phyloP scores from a whole-genome alignment of 2,113 vertebrate genomes.

The Myrmecophaga tridactyla region DNA sequence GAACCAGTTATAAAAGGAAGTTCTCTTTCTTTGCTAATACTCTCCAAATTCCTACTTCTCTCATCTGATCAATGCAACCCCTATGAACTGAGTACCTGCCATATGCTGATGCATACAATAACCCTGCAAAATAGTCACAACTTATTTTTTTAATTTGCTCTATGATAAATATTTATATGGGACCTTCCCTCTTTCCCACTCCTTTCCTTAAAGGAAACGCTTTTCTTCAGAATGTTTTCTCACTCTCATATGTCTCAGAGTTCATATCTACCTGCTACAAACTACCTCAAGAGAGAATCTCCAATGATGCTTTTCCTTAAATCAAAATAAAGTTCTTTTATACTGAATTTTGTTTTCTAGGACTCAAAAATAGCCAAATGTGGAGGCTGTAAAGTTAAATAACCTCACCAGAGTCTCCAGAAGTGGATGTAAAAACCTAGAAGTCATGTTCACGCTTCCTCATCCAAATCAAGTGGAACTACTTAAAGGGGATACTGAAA shows the following conservation, averaged over 20 bases:
- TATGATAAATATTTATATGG: background rate
- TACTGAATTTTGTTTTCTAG: background rate
- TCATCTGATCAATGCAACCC: background rate
- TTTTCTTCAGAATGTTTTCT: background rate
- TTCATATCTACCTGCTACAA: background rate
- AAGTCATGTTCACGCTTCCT: background rate
- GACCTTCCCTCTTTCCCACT: background rate
- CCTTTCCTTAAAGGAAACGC: background rate
- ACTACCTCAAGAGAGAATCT: background rate
- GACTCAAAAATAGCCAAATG: background rate
- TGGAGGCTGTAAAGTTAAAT: background rate
- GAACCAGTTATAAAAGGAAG: background rate
- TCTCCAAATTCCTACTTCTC: background rate
- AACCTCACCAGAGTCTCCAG: background rate
- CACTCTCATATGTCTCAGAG: background rate
- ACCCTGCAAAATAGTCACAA: background rate
- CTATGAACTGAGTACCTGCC: background rate
- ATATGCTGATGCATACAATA: background rate
- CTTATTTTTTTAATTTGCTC: background rate
- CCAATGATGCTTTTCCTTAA: background rate
- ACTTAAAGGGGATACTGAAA: accelerated
- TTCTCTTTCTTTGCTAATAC: background rate
- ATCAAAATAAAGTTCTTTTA: background rate
- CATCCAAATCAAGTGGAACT: background rate
- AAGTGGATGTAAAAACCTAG: background rate